Conservation (phyloP, 1,140 invertebrate genomes). For the Charaxes varanes region DNA sequence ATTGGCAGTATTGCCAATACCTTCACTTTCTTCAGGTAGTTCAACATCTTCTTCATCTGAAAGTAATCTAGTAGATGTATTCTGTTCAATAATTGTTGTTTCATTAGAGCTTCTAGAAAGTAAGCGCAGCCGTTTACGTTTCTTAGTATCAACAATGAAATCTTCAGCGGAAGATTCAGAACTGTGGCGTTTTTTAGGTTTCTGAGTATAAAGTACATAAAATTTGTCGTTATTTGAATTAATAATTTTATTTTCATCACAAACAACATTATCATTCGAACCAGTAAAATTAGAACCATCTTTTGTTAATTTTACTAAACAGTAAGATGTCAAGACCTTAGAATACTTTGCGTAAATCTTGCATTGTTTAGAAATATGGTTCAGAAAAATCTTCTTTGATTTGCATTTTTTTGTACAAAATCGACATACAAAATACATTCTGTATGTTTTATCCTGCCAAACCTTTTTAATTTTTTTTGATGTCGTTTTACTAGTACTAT, state of each 20-base stretch:
- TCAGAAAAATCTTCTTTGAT: conserved; percentile 19
- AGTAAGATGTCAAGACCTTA: conserved; percentile 26
- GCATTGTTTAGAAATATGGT: conserved; percentile 24
- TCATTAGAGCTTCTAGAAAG: conserved; percentile 45
- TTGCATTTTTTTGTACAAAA: conserved; percentile 30
- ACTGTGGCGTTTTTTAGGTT: conserved; percentile 2
- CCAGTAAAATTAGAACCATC: conserved; percentile 39
- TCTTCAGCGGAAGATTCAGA: conserved; percentile 32
- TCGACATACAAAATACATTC: conserved; percentile 36
- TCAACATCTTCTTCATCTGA: conserved; percentile 2
- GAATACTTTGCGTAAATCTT: conserved; percentile 18
- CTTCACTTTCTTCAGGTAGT: conserved; percentile 5
- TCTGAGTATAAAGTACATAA: conserved; percentile 23
- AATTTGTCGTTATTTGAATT: conserved; percentile 26
- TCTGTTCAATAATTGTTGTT: conserved; percentile 36
- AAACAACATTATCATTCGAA: conserved; percentile 28
- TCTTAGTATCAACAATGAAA: conserved; percentile 10
- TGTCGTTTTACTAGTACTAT: conserved; percentile 1
- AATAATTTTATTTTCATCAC: conserved; percentile 31
- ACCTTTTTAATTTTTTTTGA: not conserved
- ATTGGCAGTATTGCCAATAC: conserved; percentile 11
- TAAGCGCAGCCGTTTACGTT: conserved; percentile 30
- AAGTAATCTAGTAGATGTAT: not conserved
- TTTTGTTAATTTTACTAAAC: conserved; percentile 34
- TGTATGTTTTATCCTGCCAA: conserved; percentile 30